Conservation (phyloP, 2,113 vertebrate genomes). For the Alligator sinensis region DNA sequence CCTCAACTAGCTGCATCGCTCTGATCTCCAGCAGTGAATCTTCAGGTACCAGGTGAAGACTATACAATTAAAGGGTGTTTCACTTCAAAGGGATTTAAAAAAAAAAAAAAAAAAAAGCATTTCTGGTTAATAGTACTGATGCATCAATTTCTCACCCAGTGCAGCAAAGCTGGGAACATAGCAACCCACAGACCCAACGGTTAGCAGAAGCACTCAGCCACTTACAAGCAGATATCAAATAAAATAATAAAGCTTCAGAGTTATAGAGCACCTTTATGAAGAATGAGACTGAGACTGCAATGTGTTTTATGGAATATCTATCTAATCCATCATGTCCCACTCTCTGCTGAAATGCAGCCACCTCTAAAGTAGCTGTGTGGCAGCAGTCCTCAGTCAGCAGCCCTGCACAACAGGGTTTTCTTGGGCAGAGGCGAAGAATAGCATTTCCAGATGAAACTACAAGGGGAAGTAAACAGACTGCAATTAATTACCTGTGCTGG, state of each 20-base stretch:
- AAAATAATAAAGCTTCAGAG: not conserved
- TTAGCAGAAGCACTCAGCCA: not conserved
- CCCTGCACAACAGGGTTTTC: rapidly evolving
- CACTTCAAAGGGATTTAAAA: conserved; percentile 54
- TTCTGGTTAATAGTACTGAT: not conserved
- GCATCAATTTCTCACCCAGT: not conserved
- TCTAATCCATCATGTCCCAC: not conserved
- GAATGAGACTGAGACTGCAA: not conserved
- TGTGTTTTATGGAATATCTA: not conserved
- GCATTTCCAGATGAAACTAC: not conserved
- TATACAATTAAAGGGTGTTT: conserved; percentile 56
- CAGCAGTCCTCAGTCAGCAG: not conserved
- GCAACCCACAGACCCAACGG: not conserved
- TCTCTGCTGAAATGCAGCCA: not conserved
- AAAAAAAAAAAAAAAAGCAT: not conserved
- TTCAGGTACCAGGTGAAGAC: not conserved
- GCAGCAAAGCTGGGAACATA: not conserved
- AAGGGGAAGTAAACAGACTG: not conserved
- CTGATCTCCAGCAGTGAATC: conserved; percentile 29
- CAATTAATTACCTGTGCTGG: not conserved
- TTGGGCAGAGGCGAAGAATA: not conserved
- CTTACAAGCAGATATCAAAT: not conserved
- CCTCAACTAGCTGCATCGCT: not conserved
- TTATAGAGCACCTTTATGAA: not conserved
- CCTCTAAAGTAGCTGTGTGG: not conserved